phyloP scores from a whole-genome alignment of 2,113 vertebrate genomes.

The Indicator maculatus region DNA sequence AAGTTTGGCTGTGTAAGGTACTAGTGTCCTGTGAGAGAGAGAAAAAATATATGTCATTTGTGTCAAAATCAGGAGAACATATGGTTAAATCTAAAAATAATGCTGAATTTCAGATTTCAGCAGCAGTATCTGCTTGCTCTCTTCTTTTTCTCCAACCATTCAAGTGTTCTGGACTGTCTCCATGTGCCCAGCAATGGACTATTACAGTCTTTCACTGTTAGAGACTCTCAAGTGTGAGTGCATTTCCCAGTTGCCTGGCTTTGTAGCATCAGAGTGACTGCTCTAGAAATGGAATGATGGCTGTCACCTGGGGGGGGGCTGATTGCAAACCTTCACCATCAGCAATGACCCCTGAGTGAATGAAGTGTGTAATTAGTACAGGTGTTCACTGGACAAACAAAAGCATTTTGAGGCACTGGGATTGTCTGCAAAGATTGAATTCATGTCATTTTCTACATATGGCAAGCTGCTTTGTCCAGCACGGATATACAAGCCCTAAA shows the following conservation, averaged over 20 bases:
- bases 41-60: neutral
- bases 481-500: constrained; percentile 34
- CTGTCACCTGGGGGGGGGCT: constrained; percentile 46
- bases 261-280: neutral
- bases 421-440: constrained; percentile 53
- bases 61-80: neutral
- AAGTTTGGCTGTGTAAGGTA: neutral
- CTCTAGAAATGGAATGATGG: constrained; percentile 8
- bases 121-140: neutral
- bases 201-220: neutral
- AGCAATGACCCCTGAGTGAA: constrained; percentile 44
- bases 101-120: neutral
- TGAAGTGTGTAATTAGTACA: constrained; percentile 61
- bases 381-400: constrained; percentile 62
- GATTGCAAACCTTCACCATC: constrained; percentile 68
- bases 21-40: neutral
- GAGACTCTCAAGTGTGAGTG: neutral
- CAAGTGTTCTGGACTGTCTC: neutral
- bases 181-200: neutral
- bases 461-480: constrained; percentile 57
- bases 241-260: neutral
- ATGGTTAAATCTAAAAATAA: neutral
- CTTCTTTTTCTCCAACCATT: neutral
- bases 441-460: constrained; percentile 57
- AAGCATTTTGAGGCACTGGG: constrained; percentile 25